Base-by-base conservation (phyloP, 2,888 invertebrate species). In the Diarsia brunnea region DNA sequence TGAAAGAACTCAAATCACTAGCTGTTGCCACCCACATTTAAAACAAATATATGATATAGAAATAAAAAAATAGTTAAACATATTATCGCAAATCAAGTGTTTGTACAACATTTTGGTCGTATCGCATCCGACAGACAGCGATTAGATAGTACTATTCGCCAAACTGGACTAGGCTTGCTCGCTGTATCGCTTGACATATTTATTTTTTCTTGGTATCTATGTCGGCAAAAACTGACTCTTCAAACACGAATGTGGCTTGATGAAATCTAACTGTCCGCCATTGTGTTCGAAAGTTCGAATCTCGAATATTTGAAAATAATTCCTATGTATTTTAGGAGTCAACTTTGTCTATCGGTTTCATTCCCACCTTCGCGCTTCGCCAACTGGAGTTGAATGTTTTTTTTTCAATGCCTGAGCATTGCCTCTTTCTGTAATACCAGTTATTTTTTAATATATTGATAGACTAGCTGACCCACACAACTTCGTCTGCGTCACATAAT, bases 101-200 rank as follows among this genome's bases (percentile, higher is more conserved):
- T 85, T 78, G 77, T 75, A 75, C 27, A 73, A 82, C 75, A 75
- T 78, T 87, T 78, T 74, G 68, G 78, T 78, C 69, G n/a, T 78
- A 47, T 84, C 87, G 43, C 85, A 82, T 88, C 87, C 88, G 85
- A 81, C 75, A 72, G 72, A 66, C 67, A 19, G 12, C 31, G 87
- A 87, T 87, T 85, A 87, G 87, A 88, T 88, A 87, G 71, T 64
- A 38, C 38, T 38, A 69, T 71, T 80, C 65, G 78, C 53, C 78
- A 69, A 80, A 85, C 78, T 73, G 69, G 43, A 69, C 63, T 75
- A 73, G 75, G 55, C 43, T 51, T 24, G 49, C 31, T 69, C 51
- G 65, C 27, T 5, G 51, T 85, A 68, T 78, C 68, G 68, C 45
- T 78, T 83, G 85, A 84, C 86, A 87, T 66, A 80, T 73, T 73